phyloP scores from a whole-genome alignment of 2,888 invertebrate genomes.

The Andrena camellia region DNA sequence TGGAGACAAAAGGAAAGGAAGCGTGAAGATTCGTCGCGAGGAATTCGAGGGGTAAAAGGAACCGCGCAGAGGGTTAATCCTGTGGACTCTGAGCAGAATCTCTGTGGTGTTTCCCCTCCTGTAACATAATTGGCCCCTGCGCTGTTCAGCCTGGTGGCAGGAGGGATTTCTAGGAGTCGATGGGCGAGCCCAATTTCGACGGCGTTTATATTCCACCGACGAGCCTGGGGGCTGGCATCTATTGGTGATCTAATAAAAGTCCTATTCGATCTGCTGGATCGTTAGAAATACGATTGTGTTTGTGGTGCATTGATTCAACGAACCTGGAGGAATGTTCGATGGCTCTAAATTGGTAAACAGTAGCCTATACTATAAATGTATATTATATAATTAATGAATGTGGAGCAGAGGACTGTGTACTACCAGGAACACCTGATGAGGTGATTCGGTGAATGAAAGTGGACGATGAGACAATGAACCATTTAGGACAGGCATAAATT shows the following conservation, averaged over 20 bases:
- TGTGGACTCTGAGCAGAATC: slow-evolving; percentile 74
- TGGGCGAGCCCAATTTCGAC: slow-evolving; percentile 78
- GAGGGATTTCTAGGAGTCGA: slow-evolving; percentile 83
- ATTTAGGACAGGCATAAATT: slow-evolving; percentile 26
- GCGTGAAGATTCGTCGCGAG: slow-evolving; percentile 52
- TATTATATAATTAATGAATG: not conserved
- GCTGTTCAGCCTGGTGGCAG: slow-evolving; percentile 79
- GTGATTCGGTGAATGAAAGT: not conserved
- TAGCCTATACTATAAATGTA: slow-evolving; percentile 30
- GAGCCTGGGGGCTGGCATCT: slow-evolving; percentile 70
- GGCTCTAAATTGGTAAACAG: not conserved
- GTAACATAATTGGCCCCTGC: slow-evolving; percentile 81
- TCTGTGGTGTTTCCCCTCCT: slow-evolving; percentile 65
- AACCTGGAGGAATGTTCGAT: slow-evolving; percentile 3
- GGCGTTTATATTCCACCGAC: slow-evolving; percentile 72
- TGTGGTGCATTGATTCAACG: slow-evolving; percentile 13
- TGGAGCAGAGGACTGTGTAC: not conserved
- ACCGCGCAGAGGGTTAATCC: slow-evolving; percentile 76
- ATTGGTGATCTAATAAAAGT: slow-evolving; percentile 80
- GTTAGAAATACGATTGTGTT: slow-evolving; percentile 27
- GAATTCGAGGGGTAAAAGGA: slow-evolving; percentile 68
- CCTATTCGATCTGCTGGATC: slow-evolving; percentile 55
- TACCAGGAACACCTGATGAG: not conserved
- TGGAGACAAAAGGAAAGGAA: slow-evolving; percentile 49
- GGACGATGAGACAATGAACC: slow-evolving; percentile 19